A percentile compares a stretch with the other conserved stretches of the same genome.
These are phyloP conservation scores for Reticulitermes lucifugus DNA, from an alignment of 2,888 invertebrate genomes.

Conservation along the genomic window DNA sequence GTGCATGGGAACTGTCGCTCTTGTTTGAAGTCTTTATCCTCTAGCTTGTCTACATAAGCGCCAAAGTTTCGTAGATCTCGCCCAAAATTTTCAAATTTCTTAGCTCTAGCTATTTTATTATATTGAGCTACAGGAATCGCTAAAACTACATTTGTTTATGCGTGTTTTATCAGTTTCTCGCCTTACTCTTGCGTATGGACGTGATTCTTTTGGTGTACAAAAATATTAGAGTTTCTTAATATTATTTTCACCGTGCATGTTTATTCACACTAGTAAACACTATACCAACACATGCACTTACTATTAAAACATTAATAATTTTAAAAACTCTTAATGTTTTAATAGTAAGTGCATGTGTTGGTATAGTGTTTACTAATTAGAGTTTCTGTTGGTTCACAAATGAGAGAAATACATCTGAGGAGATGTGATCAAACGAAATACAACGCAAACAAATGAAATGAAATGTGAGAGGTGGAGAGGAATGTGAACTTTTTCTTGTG, in stretches of 20 bases:
- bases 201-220: neutral
- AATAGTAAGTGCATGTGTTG: too few relatives aligned
- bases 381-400: neutral
- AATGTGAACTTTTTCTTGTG: neutral
- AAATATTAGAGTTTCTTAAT: neutral
- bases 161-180: neutral
- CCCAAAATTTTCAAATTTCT: neutral
- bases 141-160: neutral
- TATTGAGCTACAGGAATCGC: neutral
- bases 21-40: too few relatives aligned
- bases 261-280: too few relatives aligned
- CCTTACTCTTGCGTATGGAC: neutral
- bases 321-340: too few relatives aligned
- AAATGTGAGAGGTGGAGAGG: neutral
- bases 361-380: neutral
- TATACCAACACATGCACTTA: too few relatives aligned
- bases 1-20: too few relatives aligned
- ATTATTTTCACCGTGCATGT: too few relatives aligned
- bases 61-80: too few relatives aligned
- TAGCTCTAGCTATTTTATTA: neutral
- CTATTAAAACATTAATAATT: too few relatives aligned
- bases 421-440: neutral
- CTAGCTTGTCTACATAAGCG: too few relatives aligned
- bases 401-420: neutral
- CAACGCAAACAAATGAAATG: neutral